A percentile compares a stretch with the other conserved stretches of the same genome.
Evolutionary conservation across 1,140 invertebrate genomes (phyloP).

Genomic region (Harlomillsia oculata): DNA sequence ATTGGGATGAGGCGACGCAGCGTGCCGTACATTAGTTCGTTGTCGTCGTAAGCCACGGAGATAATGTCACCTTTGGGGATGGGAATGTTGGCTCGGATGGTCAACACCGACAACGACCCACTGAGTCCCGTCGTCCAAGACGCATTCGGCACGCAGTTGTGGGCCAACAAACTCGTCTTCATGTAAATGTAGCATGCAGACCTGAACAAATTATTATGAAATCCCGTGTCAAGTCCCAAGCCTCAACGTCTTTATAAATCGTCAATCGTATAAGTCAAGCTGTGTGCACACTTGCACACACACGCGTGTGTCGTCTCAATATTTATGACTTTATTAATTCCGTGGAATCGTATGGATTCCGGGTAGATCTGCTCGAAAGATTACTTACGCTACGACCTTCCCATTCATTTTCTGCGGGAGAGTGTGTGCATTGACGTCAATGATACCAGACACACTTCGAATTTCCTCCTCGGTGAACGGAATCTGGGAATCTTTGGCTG

Average conservation of each 20-base stretch:
- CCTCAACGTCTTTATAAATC: no score
- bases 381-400: slow-evolving; percentile 57
- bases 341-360: no score
- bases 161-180: slow-evolving; percentile 9
- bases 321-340: no score
- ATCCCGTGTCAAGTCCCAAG: no score
- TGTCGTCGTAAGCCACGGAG: slow-evolving; percentile 3
- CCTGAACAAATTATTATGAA: no score
- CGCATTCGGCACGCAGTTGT: slow-evolving; percentile 16
- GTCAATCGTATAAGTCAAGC: no score
- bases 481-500: no score
- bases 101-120: slow-evolving; percentile 48
- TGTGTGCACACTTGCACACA: no score
- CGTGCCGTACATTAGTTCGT: slow-evolving; percentile 6
- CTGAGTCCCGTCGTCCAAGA: slow-evolving; percentile 36
- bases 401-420: slow-evolving; percentile 59
- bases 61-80: slow-evolving; percentile 9
- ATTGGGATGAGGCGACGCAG: slow-evolving; percentile 1
- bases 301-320: no score
- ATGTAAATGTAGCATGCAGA: slow-evolving; percentile 9
- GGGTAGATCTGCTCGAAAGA: no score
- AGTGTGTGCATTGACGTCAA: slow-evolving; percentile 70
- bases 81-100: slow-evolving; percentile 47
- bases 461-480: slow-evolving; percentile 52
- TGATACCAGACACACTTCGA: slow-evolving; percentile 57